Evolutionary conservation across 2,113 vertebrate genomes (phyloP).

Genomic region (Colistium nudipinnis): DNA sequence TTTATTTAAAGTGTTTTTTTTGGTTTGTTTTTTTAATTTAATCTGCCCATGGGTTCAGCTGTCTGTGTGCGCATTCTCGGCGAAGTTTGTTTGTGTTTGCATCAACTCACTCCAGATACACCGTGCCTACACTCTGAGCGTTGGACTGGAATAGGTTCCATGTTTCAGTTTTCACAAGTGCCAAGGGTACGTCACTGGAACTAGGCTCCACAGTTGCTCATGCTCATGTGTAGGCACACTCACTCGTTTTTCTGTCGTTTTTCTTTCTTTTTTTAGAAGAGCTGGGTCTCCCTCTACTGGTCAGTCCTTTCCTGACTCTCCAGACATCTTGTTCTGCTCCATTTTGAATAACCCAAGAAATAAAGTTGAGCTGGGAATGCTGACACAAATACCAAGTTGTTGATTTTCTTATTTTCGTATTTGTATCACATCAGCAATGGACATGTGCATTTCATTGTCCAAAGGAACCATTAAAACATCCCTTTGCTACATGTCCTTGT

Average conservation of each 20-base stretch:
- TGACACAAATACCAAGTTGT: constrained; percentile 57
- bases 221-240: constrained; percentile 35
- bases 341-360: constrained; percentile 51
- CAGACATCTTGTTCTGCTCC: constrained; percentile 44
- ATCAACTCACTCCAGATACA: constrained; percentile 23
- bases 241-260: constrained; percentile 9
- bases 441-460: constrained; percentile 81
- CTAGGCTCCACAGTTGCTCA: constrained; percentile 31
- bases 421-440: constrained; percentile 75
- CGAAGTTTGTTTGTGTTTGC: constrained; percentile 34
- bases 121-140: constrained; percentile 30
- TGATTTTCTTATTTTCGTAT: constrained; percentile 69
- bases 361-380: constrained; percentile 68
- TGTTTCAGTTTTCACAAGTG: constrained; percentile 28
- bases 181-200: constrained; percentile 39
- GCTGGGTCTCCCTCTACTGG: constrained; percentile 72
- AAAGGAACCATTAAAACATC: constrained; percentile 82
- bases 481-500: constrained; percentile 80
- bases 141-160: constrained; percentile 27
- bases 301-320: constrained; percentile 51
- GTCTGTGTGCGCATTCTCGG: constrained; percentile 37
- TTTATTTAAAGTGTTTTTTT: constrained; percentile 65
- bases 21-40: constrained; percentile 51
- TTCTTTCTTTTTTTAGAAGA: constrained; percentile 30
- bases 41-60: constrained; percentile 37